Conservation (phyloP, 2,888 invertebrate species). For the Molorchus minor region DNA sequence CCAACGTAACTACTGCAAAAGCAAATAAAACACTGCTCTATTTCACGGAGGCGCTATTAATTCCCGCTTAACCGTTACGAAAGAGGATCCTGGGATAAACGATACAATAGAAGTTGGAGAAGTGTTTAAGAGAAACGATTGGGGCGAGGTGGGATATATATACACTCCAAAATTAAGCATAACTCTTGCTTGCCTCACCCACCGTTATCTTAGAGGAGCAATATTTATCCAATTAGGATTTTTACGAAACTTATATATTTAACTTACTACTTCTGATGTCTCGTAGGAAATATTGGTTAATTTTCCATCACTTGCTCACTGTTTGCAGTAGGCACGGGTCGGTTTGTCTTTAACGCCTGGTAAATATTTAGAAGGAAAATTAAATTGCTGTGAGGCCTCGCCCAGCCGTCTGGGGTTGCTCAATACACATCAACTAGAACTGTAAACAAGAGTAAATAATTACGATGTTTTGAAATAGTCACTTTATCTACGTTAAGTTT, state of each 20-base stretch:
- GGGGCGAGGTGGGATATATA: slow-evolving; percentile 48
- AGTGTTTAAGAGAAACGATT: slow-evolving; percentile 56
- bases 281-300: slow-evolving; percentile 29
- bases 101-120: slow-evolving; percentile 49
- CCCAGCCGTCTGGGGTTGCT: slow-evolving; percentile 12
- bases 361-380: slow-evolving; percentile 25
- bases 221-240: slow-evolving; percentile 34
- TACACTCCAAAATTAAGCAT: slow-evolving; percentile 50
- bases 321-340: slow-evolving; percentile 3
- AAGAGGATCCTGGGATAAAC: slow-evolving; percentile 20
- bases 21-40: too few relatives aligned
- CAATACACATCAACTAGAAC: too few relatives aligned
- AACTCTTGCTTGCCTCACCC: slow-evolving; percentile 45
- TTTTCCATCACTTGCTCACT: slow-evolving; percentile 19
- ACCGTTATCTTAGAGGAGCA: too few relatives aligned
- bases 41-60: background rate
- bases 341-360: slow-evolving; percentile 15
- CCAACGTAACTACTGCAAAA: too few relatives aligned
- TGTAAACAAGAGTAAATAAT: too few relatives aligned
- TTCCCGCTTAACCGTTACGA: slow-evolving; percentile 2
- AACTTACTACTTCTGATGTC: slow-evolving; percentile 27
- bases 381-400: slow-evolving; percentile 14
- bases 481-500: too few relatives aligned
- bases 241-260: slow-evolving; percentile 34
- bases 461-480: too few relatives aligned